Base-by-base conservation (phyloP, 2,797 vertebrate genomes). In the Antennarius maculatus region DNA sequence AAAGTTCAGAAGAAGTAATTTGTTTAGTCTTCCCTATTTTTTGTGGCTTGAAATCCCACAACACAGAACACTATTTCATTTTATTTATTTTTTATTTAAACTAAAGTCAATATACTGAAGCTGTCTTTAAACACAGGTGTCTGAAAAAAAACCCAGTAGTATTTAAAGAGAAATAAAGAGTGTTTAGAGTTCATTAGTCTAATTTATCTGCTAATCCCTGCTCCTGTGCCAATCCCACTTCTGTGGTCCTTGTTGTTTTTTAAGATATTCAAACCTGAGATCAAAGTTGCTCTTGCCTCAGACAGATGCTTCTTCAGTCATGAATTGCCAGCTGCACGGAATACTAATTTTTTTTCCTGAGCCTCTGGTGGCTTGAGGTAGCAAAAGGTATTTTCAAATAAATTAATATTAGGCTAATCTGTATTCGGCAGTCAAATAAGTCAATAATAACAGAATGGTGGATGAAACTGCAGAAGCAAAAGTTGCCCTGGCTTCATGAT, bases 131-230 rank as follows among this genome's bases (percentile, higher is more conserved):
- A 59, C 41, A 55, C 10, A 31, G 31, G 34, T 16, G 29, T 29
- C 2, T 64, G 12, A 58, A 67, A 11, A 11, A 62, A 55, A 63
- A 42, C 3, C 23, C 1, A 6, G 45, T 7, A 17, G 16, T 15
- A 48, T 61, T 56, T 47, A 72, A 68, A 61, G 31, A 42, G 14
- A 10, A 9, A 1, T 18, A 37, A 34, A 66, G 9, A 28, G 9
- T 54, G 47, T 75, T 77, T 66, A 46, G 6, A 5, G 13, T 15
- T 13, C 14, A 43, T 71, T 45, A 15, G 47, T 48, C 37, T 67
- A 69, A 83, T 79, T 56, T 70, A 42, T 45, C 17, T 29, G 57
- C 74, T 71, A 64, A 76, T 78, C 82, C 71, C 67, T 76, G 66
- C 61, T 43, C 7, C 37, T 37, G 37, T n/a, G 57, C 55, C 59